phyloP scores from a whole-genome alignment of 2,797 vertebrate genomes.

The Myotis pilosus region DNA sequence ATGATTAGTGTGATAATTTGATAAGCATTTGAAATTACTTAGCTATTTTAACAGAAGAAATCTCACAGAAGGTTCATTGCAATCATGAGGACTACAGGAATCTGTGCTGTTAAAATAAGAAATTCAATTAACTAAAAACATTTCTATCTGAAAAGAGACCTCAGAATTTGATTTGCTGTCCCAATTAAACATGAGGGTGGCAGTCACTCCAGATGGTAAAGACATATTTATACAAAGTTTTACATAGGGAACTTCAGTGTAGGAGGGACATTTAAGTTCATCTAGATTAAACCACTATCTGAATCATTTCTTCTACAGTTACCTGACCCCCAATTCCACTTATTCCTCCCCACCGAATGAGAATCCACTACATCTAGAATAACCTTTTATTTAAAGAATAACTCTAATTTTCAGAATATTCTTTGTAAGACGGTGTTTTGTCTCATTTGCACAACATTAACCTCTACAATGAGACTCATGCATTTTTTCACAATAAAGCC shows the following conservation, averaged over 20 bases:
- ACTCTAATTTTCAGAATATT: not conserved
- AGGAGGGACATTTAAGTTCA: slow-evolving; percentile 76
- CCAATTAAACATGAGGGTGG: slow-evolving; percentile 75
- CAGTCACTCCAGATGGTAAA: slow-evolving; percentile 77
- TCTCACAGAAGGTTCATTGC: slow-evolving; percentile 75
- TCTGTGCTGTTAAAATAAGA: slow-evolving; percentile 80
- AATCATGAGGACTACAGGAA: slow-evolving; percentile 72
- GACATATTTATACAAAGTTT: slow-evolving; percentile 77
- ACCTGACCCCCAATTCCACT: not conserved
- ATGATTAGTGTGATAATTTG: slow-evolving; percentile 41
- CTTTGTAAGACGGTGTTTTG: not conserved
- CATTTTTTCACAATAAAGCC: not conserved
- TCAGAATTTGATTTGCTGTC: slow-evolving; percentile 69
- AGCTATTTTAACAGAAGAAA: slow-evolving; percentile 69
- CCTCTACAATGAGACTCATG: not conserved
- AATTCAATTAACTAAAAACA: slow-evolving; percentile 79
- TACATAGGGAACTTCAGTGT: slow-evolving; percentile 73
- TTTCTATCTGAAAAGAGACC: slow-evolving; percentile 77
- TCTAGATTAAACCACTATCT: slow-evolving; percentile 55
- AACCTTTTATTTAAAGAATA: not conserved
- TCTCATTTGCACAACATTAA: not conserved
- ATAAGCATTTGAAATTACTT: slow-evolving; percentile 64
- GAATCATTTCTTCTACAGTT: slow-evolving; percentile 52
- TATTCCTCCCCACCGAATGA: not conserved
- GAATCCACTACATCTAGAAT: not conserved